phyloP scores from a whole-genome alignment of 2,888 invertebrate genomes.

The Dugesia japonica region DNA sequence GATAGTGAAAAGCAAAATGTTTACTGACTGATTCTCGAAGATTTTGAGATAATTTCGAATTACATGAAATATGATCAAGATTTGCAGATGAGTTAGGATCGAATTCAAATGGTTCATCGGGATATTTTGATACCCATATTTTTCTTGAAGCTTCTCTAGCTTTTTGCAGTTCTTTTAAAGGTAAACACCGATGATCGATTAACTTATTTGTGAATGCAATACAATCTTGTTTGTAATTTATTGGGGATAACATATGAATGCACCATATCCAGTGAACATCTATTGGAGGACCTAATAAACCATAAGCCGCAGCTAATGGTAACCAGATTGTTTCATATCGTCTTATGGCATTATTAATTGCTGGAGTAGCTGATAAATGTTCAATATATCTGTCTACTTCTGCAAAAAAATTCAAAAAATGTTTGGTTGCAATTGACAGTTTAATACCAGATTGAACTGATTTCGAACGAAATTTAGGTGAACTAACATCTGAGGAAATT shows the following conservation, averaged over 20 bases:
- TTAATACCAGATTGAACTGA: not conserved
- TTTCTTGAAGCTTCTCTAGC: slow-evolving; percentile 39
- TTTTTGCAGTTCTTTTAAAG: slow-evolving; percentile 40
- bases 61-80: not conserved
- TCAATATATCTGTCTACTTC: not conserved
- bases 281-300: slow-evolving; percentile 47
- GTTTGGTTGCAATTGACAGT: not conserved
- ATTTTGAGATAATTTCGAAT: slow-evolving; percentile 43
- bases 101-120: slow-evolving; percentile 41
- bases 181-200: slow-evolving; percentile 47
- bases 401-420: not conserved
- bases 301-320: slow-evolving; percentile 44
- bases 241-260: slow-evolving; percentile 45
- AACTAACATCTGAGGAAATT: not conserved
- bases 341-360: slow-evolving; percentile 46
- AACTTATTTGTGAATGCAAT: slow-evolving; percentile 40
- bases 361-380: not conserved
- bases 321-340: slow-evolving; percentile 50
- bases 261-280: slow-evolving; percentile 52
- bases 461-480: not conserved
- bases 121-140: slow-evolving; percentile 41
- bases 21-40: slow-evolving; percentile 46
- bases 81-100: slow-evolving; percentile 31
- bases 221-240: slow-evolving; percentile 42
- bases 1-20: slow-evolving; percentile 50